phyloP scores from a whole-genome alignment of 2,113 vertebrate genomes.

The Motacilla alba region DNA sequence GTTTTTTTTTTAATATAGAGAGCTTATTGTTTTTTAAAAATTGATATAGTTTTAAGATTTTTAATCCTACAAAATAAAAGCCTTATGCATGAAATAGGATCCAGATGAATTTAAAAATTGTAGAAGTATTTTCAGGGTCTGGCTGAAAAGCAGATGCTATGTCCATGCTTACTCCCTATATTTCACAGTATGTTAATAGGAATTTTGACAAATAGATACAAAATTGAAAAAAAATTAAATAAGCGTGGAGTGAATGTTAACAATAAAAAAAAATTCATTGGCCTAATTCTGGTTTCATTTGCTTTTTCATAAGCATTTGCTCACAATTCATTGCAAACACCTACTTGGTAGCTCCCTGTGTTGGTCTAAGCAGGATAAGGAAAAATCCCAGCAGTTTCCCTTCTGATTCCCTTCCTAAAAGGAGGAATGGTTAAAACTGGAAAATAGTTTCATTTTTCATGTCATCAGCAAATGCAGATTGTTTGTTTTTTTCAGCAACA shows the following conservation, averaged over 20 bases:
- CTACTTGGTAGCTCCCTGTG: neutral
- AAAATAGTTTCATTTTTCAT: neutral
- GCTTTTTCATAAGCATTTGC: neutral
- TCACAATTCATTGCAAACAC: neutral
- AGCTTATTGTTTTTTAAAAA: neutral
- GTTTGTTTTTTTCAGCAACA: slow-evolving; percentile 1
- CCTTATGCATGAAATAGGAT: neutral
- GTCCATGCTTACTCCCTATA: neutral
- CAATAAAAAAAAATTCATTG: neutral
- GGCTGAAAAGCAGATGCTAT: slow-evolving; percentile 1
- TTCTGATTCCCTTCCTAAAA: neutral
- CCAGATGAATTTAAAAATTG: slow-evolving; percentile 30
- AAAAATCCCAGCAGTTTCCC: neutral
- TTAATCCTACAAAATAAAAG: neutral
- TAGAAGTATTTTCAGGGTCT: neutral
- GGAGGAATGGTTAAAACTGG: neutral
- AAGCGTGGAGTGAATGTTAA: neutral
- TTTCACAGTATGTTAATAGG: neutral
- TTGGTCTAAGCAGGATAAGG: neutral
- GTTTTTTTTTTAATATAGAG: neutral
- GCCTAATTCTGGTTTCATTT: neutral
- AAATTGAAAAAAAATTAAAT: neutral
- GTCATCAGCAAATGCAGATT: slow-evolving; percentile 1
- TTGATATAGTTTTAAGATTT: neutral
- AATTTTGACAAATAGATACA: neutral